Conservation (phyloP, 2,113 vertebrate species). For the Stercorarius parasiticus region DNA sequence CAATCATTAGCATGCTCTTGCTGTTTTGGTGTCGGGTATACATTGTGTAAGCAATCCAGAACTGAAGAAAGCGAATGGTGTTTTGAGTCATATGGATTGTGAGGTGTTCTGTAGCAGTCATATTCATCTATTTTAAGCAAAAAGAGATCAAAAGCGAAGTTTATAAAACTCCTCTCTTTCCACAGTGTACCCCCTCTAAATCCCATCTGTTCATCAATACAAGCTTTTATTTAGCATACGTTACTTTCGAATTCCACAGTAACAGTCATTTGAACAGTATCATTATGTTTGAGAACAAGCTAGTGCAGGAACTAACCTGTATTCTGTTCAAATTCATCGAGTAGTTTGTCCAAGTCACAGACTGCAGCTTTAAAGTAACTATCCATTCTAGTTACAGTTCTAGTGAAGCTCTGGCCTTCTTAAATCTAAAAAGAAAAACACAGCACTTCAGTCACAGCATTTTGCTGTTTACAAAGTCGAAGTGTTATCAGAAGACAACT, state of each 20-base stretch:
- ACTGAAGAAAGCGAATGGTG: conserved; percentile 64
- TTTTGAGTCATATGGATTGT: conserved; percentile 59
- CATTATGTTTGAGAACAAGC: background rate
- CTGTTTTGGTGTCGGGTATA: conserved; percentile 41
- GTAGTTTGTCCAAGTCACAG: conserved; percentile 93
- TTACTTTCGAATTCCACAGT: background rate
- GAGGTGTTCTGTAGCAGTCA: conserved; percentile 73
- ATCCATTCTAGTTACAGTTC: conserved; percentile 84
- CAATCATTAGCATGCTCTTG: background rate
- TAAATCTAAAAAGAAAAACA: conserved; percentile 58
- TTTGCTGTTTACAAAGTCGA: background rate
- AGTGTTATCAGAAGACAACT: background rate
- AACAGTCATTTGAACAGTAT: background rate
- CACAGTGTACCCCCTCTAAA: background rate
- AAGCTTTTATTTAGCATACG: background rate
- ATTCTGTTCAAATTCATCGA: conserved; percentile 95
- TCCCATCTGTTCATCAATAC: background rate
- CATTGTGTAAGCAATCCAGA: conserved; percentile 67
- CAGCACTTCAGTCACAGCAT: background rate
- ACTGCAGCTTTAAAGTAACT: conserved; percentile 96
- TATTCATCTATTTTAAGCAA: conserved; percentile 78
- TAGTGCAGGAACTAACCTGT: conserved; percentile 80
- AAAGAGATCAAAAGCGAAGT: background rate
- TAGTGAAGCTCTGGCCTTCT: conserved; percentile 21
- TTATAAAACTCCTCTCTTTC: background rate